Percentiles rank a stretch among this genome's conserved stretches.
Conservation (phyloP, 2,888 invertebrate genomes). For the Acleris holmiana region DNA sequence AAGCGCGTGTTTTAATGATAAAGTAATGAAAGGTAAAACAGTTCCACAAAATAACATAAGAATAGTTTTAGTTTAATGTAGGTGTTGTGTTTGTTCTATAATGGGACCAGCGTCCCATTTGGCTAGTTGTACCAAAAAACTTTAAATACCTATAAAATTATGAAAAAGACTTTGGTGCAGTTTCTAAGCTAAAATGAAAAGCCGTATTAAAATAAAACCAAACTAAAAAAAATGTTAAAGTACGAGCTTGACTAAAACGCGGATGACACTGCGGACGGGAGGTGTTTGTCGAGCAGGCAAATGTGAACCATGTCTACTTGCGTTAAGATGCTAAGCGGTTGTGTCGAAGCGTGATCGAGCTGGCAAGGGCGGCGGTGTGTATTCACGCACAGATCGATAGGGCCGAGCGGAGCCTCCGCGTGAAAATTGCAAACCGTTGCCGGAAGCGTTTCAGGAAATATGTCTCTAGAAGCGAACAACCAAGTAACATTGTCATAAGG, state of each 20-base stretch:
- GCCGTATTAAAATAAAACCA: not conserved
- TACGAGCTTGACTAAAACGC: slow-evolving; percentile 7
- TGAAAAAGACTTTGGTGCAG: no score
- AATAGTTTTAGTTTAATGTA: no score
- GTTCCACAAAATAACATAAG: no score
- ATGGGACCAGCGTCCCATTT: no score
- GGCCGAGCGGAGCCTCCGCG: slow-evolving; percentile 66
- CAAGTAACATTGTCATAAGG: not conserved
- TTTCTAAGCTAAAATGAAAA: no score
- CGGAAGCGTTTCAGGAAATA: slow-evolving; percentile 54
- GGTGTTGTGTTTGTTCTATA: no score
- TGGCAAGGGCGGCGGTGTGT: slow-evolving; percentile 76
- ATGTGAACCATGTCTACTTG: slow-evolving; percentile 15
- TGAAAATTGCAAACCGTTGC: slow-evolving; percentile 79
- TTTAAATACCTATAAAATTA: no score
- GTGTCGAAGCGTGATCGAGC: slow-evolving; percentile 47
- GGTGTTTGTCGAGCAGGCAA: slow-evolving; percentile 1
- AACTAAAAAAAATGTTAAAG: slow-evolving; percentile 15
- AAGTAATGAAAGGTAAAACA: no score
- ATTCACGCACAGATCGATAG: slow-evolving; percentile 79
- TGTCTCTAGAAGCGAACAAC: slow-evolving; percentile 55
- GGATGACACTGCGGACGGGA: slow-evolving; percentile 10
- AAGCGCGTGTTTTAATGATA: no score
- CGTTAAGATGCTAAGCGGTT: slow-evolving; percentile 4
- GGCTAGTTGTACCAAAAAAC: no score